Evolutionary conservation across 2,888 invertebrate genomes (phyloP).

Genomic region (Dugesia japonica): DNA sequence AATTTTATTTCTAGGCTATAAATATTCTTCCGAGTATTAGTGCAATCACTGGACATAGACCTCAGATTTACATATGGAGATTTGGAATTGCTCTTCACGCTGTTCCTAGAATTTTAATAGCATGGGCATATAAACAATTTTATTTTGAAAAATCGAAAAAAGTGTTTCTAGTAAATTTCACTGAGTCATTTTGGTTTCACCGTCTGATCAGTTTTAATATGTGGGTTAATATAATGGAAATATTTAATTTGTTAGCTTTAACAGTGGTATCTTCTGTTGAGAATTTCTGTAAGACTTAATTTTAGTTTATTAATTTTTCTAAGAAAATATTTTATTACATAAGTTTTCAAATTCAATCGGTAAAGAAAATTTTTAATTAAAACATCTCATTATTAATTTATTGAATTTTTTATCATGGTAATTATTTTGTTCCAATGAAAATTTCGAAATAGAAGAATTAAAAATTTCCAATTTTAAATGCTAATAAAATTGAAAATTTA

Average conservation of each 20-base stretch:
- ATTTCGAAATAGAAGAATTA: too few species aligned
- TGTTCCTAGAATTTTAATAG: slow-evolving; percentile 63
- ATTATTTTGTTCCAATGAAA: too few species aligned
- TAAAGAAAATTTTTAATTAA: too few species aligned
- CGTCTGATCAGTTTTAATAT: neutral
- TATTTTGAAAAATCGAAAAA: slow-evolving; percentile 52
- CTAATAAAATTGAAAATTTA: too few species aligned
- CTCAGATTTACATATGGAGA: slow-evolving; percentile 77
- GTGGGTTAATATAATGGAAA: neutral
- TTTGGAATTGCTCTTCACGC: slow-evolving; percentile 75
- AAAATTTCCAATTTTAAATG: too few species aligned
- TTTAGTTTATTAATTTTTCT: too few species aligned
- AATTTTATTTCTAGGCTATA: slow-evolving; percentile 58
- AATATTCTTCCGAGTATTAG: slow-evolving; percentile 84
- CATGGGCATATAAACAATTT: slow-evolving; percentile 64
- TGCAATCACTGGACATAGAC: slow-evolving; percentile 79
- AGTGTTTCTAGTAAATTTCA: neutral
- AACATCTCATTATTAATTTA: too few species aligned
- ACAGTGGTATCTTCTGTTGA: neutral
- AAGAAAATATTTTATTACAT: too few species aligned
- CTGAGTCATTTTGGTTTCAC: neutral
- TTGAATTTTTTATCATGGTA: too few species aligned
- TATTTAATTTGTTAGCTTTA: neutral
- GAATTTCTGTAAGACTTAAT: neutral
- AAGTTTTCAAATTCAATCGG: too few species aligned